Evolutionary conservation across 2,113 vertebrate species (phyloP), one percentile per base, ranked within the genome.

Genomic region (Notarius lentiginosus): DNA sequence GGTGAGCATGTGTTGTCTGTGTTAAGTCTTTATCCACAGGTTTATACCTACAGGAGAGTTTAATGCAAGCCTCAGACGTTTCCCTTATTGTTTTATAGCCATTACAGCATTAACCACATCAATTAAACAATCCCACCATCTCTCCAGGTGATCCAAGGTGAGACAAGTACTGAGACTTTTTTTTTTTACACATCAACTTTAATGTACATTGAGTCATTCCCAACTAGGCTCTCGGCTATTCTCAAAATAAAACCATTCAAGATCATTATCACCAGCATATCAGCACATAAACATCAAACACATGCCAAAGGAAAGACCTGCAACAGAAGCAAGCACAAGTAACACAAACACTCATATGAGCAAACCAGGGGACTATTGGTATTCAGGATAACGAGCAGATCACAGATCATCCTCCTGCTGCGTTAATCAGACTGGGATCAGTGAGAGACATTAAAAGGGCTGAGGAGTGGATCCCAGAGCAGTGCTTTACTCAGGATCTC

Each of bases 21-120:
- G 82, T 83, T 41, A 34, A 76, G 65, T 47, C 51, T 83, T 75
- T 5, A 66, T 56, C 77, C 82, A 53, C 55, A 73, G 18, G 76
- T 87, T 75, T 77, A 88, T 89, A 79, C 87, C 87, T 84, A 83
- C 77, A 79, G 60, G 72, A 84, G 82, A 65, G 85, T 85, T 88
- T 84, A 87, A 81, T 80, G 41, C n/a, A 84, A 87, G 76, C 86
- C 86, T 65, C 86, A 70, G 53, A 76, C 83, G 41, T 51, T 76
- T 56, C 53, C 56, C 82, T 79, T 30, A 22, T 60, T 76, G 34
- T 12, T 88, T 84, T 86, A 58, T 72, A 85, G 68, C 63, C 68
- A 47, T 88, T 66, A 86, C 63, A 53, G 49, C 73, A 79, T 66
- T 63, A 87, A 88, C 85, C 24, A 1, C 82, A 87, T 60, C 51